These are phyloP conservation scores for Spodoptera littoralis DNA, from an alignment of 2,888 invertebrate genomes.

Conservation along the genomic window DNA sequence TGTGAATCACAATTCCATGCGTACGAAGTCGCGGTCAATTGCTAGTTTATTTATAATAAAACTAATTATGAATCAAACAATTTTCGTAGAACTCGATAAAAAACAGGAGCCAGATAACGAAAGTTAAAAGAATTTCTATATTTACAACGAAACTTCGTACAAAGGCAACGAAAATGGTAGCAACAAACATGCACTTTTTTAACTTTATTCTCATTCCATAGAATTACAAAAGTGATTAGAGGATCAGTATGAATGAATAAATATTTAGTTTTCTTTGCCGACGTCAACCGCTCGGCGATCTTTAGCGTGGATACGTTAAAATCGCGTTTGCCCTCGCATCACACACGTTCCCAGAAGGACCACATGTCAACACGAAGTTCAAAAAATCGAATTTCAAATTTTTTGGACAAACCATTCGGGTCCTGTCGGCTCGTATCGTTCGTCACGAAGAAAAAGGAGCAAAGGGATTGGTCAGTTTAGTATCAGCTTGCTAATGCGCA, in stretches of 20 bases:
- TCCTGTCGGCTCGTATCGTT: constrained; percentile 52
- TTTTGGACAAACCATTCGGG: constrained; percentile 66
- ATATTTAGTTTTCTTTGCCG: constrained; percentile 72
- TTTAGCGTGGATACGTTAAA: constrained; percentile 78
- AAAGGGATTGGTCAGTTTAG: constrained; percentile 63
- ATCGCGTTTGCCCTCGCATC: constrained; percentile 64
- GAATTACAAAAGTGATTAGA: constrained; percentile 82
- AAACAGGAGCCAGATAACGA: constrained; percentile 40
- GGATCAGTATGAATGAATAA: constrained; percentile 61
- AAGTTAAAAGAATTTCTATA: constrained; percentile 57
- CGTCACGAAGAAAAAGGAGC: constrained; percentile 72
- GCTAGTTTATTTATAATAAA: constrained; percentile 6
- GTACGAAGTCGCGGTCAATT: too few relatives aligned
- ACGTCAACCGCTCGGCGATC: constrained; percentile 58
- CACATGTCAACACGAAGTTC: constrained; percentile 73
- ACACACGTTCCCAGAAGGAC: constrained; percentile 79
- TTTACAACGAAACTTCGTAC: constrained; percentile 56
- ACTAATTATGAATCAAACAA: constrained; percentile 11
- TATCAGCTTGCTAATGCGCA: constrained; percentile 71
- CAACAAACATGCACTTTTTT: constrained; percentile 52
- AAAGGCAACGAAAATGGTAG: constrained; percentile 68
- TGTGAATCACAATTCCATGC: too few relatives aligned
- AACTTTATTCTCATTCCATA: constrained; percentile 67
- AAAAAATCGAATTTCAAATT: constrained; percentile 70
- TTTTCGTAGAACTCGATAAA: constrained; percentile 25